Conservation (phyloP, 53 echinoderm and acorn worm species). For the Antedon mediterranea region DNA sequence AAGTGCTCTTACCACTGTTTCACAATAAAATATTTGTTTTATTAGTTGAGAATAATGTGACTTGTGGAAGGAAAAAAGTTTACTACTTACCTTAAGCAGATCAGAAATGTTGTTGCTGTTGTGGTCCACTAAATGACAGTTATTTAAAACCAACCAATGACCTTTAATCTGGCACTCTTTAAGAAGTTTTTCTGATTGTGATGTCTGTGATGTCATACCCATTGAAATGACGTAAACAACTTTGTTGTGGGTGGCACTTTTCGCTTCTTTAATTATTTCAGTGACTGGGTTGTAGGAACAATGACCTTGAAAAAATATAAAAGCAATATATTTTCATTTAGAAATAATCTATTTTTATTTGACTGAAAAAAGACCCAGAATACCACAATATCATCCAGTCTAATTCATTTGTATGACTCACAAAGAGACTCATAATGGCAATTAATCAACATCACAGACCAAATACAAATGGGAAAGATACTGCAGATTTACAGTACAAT, state of each 20-base stretch:
- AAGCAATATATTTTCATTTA: too few species aligned
- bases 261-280: constrained; percentile 18
- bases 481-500: too few species aligned
- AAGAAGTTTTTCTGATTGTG: constrained; percentile 27
- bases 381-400: too few species aligned
- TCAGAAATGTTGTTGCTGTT: constrained; percentile 41
- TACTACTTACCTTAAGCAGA: constrained; percentile 36
- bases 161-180: constrained; percentile 35
- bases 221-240: constrained; percentile 47
- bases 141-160: constrained; percentile 64
- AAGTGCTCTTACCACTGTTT: too few species aligned
- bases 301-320: constrained; percentile 13
- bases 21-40: too few species aligned
- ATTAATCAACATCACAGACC: too few species aligned
- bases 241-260: constrained; percentile 8
- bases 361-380: too few species aligned
- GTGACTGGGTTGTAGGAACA: constrained; percentile 13
- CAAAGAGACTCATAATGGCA: too few species aligned
- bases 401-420: too few species aligned
- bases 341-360: too few species aligned
- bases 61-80: neutral
- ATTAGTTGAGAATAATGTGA: too few species aligned
- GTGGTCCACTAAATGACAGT: constrained; percentile 44
- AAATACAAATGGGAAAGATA: too few species aligned
- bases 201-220: constrained; percentile 40